phyloP scores from a whole-genome alignment of 2,797 vertebrate species.

The Tinamus major region DNA sequence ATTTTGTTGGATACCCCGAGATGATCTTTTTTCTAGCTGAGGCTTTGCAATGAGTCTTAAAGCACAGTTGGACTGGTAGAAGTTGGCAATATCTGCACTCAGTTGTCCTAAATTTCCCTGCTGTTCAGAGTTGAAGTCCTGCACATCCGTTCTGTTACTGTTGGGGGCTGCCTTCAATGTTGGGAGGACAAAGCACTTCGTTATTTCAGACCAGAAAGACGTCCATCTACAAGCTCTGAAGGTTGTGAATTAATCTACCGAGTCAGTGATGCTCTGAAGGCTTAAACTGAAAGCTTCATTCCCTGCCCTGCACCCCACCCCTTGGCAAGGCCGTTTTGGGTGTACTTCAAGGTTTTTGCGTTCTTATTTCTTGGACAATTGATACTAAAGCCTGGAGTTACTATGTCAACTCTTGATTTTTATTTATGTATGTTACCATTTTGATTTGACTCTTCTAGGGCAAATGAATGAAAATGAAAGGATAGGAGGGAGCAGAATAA shows the following conservation, averaged over 20 bases:
- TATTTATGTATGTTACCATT: not conserved
- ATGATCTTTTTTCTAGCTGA: slow-evolving; percentile 61
- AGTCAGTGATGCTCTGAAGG: not conserved
- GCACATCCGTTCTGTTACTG: not conserved
- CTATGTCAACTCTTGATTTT: slow-evolving; percentile 47
- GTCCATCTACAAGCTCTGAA: not conserved
- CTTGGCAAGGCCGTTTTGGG: not conserved
- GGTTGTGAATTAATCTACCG: not conserved
- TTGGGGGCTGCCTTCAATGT: not conserved
- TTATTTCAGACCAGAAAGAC: not conserved
- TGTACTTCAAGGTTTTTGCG: not conserved
- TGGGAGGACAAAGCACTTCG: slow-evolving; percentile 33
- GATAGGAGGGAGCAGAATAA: not conserved
- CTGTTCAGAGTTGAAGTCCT: slow-evolving; percentile 60
- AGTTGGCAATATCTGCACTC: slow-evolving; percentile 39
- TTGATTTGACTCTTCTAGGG: not conserved
- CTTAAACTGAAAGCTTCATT: not conserved
- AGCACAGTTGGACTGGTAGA: slow-evolving; percentile 64
- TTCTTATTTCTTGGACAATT: not conserved
- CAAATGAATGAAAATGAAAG: not conserved
- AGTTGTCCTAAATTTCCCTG: slow-evolving; percentile 60
- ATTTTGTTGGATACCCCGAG: slow-evolving; percentile 41
- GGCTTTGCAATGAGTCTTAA: slow-evolving; percentile 65
- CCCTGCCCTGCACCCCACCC: not conserved
- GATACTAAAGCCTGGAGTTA: not conserved